Conservation (phyloP, 2,888 invertebrate genomes). For the Limnephilus marmoratus region DNA sequence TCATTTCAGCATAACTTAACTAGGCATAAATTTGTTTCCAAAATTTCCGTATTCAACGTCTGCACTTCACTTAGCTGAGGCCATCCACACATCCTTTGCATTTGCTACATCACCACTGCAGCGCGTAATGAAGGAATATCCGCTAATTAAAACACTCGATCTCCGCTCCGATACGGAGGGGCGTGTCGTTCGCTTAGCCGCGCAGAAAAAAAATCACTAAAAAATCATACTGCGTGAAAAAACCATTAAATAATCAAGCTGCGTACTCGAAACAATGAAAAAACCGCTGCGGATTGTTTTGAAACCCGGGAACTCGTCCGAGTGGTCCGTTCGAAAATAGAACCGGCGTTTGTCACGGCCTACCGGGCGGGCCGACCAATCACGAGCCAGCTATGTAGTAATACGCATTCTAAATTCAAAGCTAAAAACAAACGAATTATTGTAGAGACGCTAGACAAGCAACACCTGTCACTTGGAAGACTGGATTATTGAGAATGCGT, state of each 20-base stretch:
- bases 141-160: conserved; percentile 43
- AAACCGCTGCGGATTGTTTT: conserved; percentile 24
- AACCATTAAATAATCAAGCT: conserved; percentile 35
- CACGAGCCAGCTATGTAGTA: conserved; percentile 17
- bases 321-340: conserved; percentile 62
- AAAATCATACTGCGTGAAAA: conserved; percentile 24
- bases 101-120: neutral
- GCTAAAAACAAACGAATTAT: conserved; percentile 28
- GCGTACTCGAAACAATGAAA: conserved; percentile 41
- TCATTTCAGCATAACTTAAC: no score
- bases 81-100: neutral
- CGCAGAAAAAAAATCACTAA: conserved; percentile 7
- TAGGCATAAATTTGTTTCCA: no score
- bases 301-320: conserved; percentile 32
- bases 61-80: neutral
- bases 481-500: neutral
- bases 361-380: conserved; percentile 50
- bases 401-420: conserved; percentile 3
- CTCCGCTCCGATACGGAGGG: neutral
- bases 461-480: conserved; percentile 32
- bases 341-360: conserved; percentile 53
- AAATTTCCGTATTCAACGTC: no score
- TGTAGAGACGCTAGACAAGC: neutral
- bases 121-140: conserved; percentile 22
- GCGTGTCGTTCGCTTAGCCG: neutral